Evolutionary conservation across 2,113 vertebrate genomes (phyloP), one percentile per base, ranked within the genome.

Genomic region (Rhynchomys soricoides): DNA sequence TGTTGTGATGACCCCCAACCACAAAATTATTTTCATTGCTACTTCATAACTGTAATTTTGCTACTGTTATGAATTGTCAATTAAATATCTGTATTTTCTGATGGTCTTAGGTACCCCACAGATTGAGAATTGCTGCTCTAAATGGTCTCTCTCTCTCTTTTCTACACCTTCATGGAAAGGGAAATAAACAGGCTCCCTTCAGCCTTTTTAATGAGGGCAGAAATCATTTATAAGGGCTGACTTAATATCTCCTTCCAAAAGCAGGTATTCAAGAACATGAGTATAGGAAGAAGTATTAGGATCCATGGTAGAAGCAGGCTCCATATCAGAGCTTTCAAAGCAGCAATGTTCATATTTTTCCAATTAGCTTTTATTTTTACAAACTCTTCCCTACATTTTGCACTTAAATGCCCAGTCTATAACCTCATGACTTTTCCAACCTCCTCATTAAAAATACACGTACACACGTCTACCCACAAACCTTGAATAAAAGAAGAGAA

Each of bases 361-460:
- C 50, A 92, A 71, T 62, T 40, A 92, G 59, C 50, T 92, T 91
- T 43, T 50, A 90, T 88, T 90, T 89, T 75, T 50, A 92, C 50
- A 21, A 93, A 57, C 45, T 73, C 21, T 94, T 81, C 26, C 75
- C 94, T 95, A 75, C 37, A 59, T 89, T 71, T 43, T 68, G 29
- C 11, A 83, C 26, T 40, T 70, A 92, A 92, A 64, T 91, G 50
- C 43, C 16, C 16, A 66, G 4, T 66, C 74, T 43, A 71, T 19
- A 22, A 90, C 85, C 75, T 90, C 57, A 83, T 62, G 92, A 86
- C 22, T 77, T 83, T 95, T 86, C 64, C 68, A 71, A 77, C 34
- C 5, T 81, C 37, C 22, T 66, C 75, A 75, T 64, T 79, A 50
- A 91, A 90, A 91, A 92, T n/a, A 62, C 48, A 64, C 9, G 13